phyloP scores from a whole-genome alignment of 1,140 invertebrate genomes.

The Eumeta japonica region DNA sequence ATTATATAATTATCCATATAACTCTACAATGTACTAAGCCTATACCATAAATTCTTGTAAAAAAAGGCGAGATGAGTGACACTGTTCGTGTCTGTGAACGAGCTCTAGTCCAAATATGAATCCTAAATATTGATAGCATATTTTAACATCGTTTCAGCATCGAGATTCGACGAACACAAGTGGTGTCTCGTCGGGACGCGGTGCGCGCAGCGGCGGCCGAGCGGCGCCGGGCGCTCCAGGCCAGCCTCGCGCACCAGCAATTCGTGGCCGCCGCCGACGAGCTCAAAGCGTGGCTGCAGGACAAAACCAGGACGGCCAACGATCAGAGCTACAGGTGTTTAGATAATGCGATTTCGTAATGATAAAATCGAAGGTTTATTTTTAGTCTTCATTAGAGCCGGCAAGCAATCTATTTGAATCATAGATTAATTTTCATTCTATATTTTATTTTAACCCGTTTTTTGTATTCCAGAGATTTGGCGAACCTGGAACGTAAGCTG shows the following conservation, averaged over 20 bases:
- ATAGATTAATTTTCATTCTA: neutral
- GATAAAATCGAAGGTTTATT: neutral
- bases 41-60: neutral
- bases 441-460: neutral
- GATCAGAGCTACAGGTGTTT: constrained; percentile 80
- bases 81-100: neutral
- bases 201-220: constrained; percentile 76
- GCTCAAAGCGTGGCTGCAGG: constrained; percentile 83
- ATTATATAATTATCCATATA: neutral
- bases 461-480: constrained; percentile 69
- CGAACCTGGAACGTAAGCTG: constrained; percentile 88
- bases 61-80: neutral
- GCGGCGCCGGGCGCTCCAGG: constrained; percentile 70
- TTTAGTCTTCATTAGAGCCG: constrained; percentile 3
- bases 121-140: too few relatives aligned
- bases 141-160: constrained; percentile 61
- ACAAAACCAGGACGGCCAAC: constrained; percentile 86
- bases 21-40: neutral
- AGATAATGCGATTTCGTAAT: too few relatives aligned
- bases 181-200: constrained; percentile 68
- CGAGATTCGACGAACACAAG: constrained; percentile 71
- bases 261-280: constrained; percentile 89
- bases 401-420: constrained; percentile 1
- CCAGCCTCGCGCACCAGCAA: constrained; percentile 64
- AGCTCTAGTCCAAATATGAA: too few relatives aligned